These are phyloP conservation scores for Brachymystax lenok DNA, from an alignment of 2,797 vertebrate species.

Conservation along the genomic window DNA sequence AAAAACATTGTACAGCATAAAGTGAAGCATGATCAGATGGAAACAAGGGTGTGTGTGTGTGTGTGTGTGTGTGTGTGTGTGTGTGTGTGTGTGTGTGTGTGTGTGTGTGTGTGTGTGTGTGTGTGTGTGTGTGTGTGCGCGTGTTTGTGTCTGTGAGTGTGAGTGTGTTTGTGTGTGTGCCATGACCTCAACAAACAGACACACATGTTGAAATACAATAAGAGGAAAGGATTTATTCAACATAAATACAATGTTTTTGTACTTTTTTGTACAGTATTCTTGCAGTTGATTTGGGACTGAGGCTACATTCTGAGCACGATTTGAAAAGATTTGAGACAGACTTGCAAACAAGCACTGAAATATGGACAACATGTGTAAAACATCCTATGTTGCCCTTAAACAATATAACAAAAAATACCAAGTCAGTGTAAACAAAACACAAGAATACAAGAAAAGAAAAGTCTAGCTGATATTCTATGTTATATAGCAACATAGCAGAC, in stretches of 20 bases:
- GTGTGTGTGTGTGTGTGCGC: too few species aligned
- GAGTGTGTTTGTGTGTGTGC: too few species aligned
- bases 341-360: neutral
- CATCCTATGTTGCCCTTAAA: neutral
- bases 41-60: too few species aligned
- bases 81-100: too few species aligned
- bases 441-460: slow-evolving; percentile 31
- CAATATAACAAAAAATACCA: neutral
- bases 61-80: too few species aligned
- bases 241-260: neutral
- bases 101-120: too few species aligned
- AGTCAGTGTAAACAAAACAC: slow-evolving; percentile 13
- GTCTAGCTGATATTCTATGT: slow-evolving; percentile 34
- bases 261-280: neutral
- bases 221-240: too few species aligned
- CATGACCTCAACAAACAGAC: too few species aligned
- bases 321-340: neutral
- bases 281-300: neutral
- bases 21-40: too few species aligned
- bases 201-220: too few species aligned
- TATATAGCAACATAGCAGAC: neutral
- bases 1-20: neutral
- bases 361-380: neutral
- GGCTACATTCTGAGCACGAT: neutral
- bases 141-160: too few species aligned